Evolutionary conservation across 1,140 invertebrate genomes (phyloP), one percentile per base, ranked within the genome.

Genomic region (Bursaphelenchus mucronatus): DNA sequence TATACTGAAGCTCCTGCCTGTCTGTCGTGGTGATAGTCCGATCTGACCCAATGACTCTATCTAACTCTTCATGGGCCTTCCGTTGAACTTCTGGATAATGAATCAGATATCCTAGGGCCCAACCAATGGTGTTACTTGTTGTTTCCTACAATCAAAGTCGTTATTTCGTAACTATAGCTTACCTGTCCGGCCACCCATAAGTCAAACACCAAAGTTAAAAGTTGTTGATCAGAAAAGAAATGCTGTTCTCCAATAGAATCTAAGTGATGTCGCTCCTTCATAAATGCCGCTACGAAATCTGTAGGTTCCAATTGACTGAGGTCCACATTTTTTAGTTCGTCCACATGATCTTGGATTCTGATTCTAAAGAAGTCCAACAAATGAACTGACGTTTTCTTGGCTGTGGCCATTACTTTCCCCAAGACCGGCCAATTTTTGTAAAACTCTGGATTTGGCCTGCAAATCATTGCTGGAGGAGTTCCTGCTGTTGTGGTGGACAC

Each of bases 1-100:
- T 62, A 30, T 62, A 59, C 13, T 9, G 50, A 15, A 62, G 56
- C 4, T n/a, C 39, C n/a, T 1, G 15, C 21, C 40, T 13, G 40
- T 59, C 57, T 21, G 57, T 3, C 13, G 8, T 44, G 13, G 59
- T 62, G n/a, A 61, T 62, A 13, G 30, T 62, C 13, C 53, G 46
- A 10, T 62, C 47, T 4, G 47, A 62, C 3, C 59, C 59, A 58
- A 62, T 62, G 1, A 61, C 59, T n/a, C 59, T 52, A 40, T 62
- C 59, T n/a, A 62, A 58, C 59, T 62, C 59, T 39, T 17, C 59
- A 1, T 62, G 59, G 10, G 56, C 15, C 43, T 62, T 62, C 4
- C 30, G 1, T 58, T 58, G 59, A n/a, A 53, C 47, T n/a, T 62
- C 52, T n/a, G 59, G 47, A 6, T 62, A 39, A n/a, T n/a, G n/a